Evolutionary conservation across 2,113 vertebrate species (phyloP).

Genomic region (Tachysurus fulvidraco): DNA sequence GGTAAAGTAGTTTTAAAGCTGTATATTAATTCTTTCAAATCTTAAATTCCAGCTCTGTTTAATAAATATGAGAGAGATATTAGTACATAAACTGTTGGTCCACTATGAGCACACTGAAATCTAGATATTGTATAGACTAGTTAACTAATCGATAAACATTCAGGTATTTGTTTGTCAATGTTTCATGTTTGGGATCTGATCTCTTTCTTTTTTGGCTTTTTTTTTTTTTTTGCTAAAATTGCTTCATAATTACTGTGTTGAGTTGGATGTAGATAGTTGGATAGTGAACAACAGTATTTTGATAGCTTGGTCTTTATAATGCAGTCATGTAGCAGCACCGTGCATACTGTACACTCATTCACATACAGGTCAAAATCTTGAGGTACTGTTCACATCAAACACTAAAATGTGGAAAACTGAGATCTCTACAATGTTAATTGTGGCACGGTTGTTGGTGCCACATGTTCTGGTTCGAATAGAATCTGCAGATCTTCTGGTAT

Average conservation of each 20-base stretch:
- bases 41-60: background rate
- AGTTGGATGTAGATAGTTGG: background rate
- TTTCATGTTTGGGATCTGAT: background rate
- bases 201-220: background rate
- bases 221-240: background rate
- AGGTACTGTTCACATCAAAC: too few relatives aligned
- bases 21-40: background rate
- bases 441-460: too few relatives aligned
- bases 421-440: too few relatives aligned
- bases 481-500: too few relatives aligned
- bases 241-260: background rate
- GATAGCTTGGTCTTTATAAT: too few relatives aligned
- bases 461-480: too few relatives aligned
- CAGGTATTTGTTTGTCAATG: background rate
- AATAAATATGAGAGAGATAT: background rate
- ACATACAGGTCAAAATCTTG: too few relatives aligned
- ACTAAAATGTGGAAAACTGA: too few relatives aligned
- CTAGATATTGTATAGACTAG: background rate
- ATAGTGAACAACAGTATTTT: background rate
- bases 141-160: too few relatives aligned
- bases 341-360: too few relatives aligned
- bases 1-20: slow-evolving; percentile 54
- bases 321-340: too few relatives aligned
- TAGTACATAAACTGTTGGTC: background rate
- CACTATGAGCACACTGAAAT: background rate